Base-by-base conservation (phyloP, 2,113 vertebrate species). In the Oncorhynchus clarkii region DNA sequence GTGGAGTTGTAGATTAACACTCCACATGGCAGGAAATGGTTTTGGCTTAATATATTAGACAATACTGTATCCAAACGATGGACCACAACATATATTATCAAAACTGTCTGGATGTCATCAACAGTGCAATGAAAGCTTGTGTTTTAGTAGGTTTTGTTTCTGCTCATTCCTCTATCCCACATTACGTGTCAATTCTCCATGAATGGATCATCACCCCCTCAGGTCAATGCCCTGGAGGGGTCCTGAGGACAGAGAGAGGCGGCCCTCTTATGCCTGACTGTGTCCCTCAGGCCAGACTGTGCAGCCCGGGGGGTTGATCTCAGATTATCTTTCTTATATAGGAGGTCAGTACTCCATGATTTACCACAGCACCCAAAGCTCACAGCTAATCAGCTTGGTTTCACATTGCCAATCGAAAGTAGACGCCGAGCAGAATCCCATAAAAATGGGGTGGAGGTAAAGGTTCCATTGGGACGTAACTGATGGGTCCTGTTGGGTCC, bases 161-260 rank as follows among this genome's bases (percentile, higher is more conserved):
- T 62, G 59, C 59, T 62, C 4, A 20, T 22, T n/a, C n/a, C n/a
- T n/a, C 3, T 62, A 2, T 62, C 16, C 27, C 27, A 29, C 7
- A 34, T 31, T 5, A 29, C 4, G 5, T 26, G 12, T 67, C 7
- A 4, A 67, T 31, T 67, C 5, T 67, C 66, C 22, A 78, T 1
- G 62, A 73, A 68, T 27, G 11, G 26, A 45, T 39, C n/a, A 34
- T 60, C 62, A 72, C 72, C 79, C 84, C 83, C 54, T 13, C 20
- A 76, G 76, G 74, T 4, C 13, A 24, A 27, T 3, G 13, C 27
- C n/a, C 66, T 24, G 20, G 67, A 69, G 73, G 54, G 66, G 31
- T 27, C 62, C 79, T 77, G 60, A 67, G 70, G 49, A 20, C n/a
- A 83, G 71, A 49, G 78, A 82, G 82, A 67, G 72, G 71, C 75